Base-by-base conservation (phyloP, 2,888 invertebrate genomes). In the Ormyrus rosae region DNA sequence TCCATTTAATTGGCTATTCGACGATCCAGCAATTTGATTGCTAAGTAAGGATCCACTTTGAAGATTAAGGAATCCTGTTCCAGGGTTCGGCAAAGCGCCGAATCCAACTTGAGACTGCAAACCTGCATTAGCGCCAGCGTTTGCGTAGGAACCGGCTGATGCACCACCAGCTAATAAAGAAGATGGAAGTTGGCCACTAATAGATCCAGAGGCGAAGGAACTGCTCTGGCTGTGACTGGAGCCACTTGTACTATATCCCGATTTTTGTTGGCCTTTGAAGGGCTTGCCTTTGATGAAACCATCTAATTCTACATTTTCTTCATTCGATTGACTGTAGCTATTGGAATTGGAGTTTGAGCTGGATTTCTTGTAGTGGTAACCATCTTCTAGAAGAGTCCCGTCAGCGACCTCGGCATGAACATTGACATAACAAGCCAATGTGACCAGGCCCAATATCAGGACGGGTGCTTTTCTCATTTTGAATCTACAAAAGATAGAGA, bases 341-440 rank as follows among this genome's bases (percentile, higher is more conserved):
- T 83, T 85, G 10, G 83, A 82, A 19, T 84, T 84, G 11, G 84
- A 81, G 61, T 78, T 86, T 48, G 84, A 81, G 10, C 83, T 76
- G 45, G 84, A 81, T 63, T 84, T 79, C n/a, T 82, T 80, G 65
- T 84, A 84, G 7, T 83, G 81, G 19, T 84, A 84, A 0, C 85
- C 85, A 50, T 83, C 83, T 58, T 70, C 70, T 1, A 56, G 72
- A 5, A 75, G 76, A 11, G 74, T 73, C 11, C 74, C 74, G 50
- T 86, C 84, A 10, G 80, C 58, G n/a, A 84, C 83, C 56, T 86
- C 85, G 2, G 87, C 85, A 7, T 82, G 81, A 10, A 84, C 86
- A 58, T 83, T 83, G 46, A 69, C 84, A 48, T 81, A 81, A 13
- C 82, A 82, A 65, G 61, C 81, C 61, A 85, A 85, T 71, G 84